phyloP scores from a whole-genome alignment of 2,113 vertebrate species.

The Erythrocercus mccallii region DNA sequence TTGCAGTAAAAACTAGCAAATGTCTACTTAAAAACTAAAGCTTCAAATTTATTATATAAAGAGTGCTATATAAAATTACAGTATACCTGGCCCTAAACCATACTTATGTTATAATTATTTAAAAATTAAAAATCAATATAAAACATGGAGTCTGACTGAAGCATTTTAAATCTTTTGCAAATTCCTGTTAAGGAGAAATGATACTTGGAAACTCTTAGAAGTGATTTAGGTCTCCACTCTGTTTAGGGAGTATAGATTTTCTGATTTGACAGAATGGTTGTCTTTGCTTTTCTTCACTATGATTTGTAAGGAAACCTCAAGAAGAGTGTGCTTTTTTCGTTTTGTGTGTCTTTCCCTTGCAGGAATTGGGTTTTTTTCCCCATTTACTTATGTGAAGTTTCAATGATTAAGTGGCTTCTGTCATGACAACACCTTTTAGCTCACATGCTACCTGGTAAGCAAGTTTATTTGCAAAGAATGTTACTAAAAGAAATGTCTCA shows the following conservation, averaged over 20 bases:
- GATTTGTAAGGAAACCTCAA: neutral
- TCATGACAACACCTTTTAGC: neutral
- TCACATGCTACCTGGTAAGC: neutral
- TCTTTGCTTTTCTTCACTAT: neutral
- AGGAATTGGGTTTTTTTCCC: neutral
- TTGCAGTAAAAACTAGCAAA: neutral
- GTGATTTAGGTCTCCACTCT: neutral
- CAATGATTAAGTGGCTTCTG: constrained; percentile 3
- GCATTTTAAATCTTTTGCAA: neutral
- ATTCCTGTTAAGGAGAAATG: neutral
- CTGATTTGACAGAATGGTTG: neutral
- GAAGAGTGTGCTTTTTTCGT: neutral
- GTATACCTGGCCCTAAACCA: neutral
- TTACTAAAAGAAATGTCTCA: neutral
- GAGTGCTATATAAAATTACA: neutral
- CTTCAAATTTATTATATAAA: neutral
- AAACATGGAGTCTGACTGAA: neutral
- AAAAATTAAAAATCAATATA: neutral
- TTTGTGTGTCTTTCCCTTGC: neutral
- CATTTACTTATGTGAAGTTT: neutral
- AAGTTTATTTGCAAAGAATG: neutral
- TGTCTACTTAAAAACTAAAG: neutral
- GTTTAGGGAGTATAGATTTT: neutral
- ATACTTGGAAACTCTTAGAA: neutral
- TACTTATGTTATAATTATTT: neutral